Percentiles rank a stretch among this genome's conserved stretches.
Evolutionary conservation across 2,888 invertebrate species (phyloP).

Genomic region (Saturnia japonica): DNA sequence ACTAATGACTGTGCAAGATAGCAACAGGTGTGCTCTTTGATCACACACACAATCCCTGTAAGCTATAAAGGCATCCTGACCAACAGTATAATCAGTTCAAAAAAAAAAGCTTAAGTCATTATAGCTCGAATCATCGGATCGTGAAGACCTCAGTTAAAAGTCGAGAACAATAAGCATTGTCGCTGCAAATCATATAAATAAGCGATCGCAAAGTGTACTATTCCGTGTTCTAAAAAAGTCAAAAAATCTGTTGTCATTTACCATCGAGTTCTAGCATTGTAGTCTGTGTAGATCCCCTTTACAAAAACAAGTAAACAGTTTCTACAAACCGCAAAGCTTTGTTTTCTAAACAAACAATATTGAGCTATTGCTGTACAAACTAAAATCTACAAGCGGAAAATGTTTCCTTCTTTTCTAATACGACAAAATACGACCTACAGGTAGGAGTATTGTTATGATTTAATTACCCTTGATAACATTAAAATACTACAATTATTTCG

Average conservation of each 20-base stretch:
- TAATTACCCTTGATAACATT: neutral
- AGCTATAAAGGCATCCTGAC: too few relatives aligned
- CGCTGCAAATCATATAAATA: neutral
- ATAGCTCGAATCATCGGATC: too few relatives aligned
- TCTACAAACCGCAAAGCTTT: slow-evolving; percentile 12
- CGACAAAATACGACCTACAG: neutral
- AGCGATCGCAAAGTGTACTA: neutral
- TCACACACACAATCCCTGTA: too few relatives aligned
- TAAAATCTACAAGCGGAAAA: slow-evolving; percentile 5
- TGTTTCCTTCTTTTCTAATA: neutral
- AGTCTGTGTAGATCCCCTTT: neutral
- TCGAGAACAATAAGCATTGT: too few relatives aligned
- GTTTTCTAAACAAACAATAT: slow-evolving; percentile 16
- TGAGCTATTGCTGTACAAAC: slow-evolving; percentile 12
- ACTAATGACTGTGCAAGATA: too few relatives aligned
- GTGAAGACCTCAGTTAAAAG: too few relatives aligned
- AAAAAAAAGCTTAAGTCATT: too few relatives aligned
- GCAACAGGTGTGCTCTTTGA: too few relatives aligned
- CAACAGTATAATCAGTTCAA: too few relatives aligned
- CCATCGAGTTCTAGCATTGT: neutral
- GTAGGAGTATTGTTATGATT: neutral
- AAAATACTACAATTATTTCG: neutral
- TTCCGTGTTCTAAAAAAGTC: neutral
- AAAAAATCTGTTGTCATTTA: too few relatives aligned
- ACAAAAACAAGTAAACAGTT: slow-evolving; percentile 9